Base-by-base conservation (phyloP, 2,797 vertebrate genomes). In the Gadopsis bispinosus region DNA sequence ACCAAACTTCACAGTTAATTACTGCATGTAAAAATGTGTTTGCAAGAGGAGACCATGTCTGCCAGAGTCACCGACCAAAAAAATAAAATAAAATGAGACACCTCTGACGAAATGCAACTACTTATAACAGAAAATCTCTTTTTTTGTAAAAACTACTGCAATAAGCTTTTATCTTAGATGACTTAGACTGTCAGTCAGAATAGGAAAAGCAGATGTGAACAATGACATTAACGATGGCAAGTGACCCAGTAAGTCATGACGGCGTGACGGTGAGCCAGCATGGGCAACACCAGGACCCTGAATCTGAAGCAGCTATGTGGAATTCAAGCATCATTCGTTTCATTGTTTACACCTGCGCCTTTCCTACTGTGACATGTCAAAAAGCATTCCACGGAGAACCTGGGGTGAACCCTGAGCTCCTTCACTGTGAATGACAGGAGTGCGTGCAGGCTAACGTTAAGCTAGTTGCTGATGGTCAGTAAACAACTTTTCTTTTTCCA, bases 311-410 rank as follows among this genome's bases (percentile, higher is more conserved):
- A 47, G 45, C 13, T 50, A 20, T n/a, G 69, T 47, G 26, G 43
- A 53, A 55, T 59, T 63, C 37, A 65, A 22, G 17, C 63, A 60
- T 39, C 12, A 41, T 33, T 55, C 3, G 39, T 77, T 31, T 56
- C 20, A 53, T 69, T 13, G 62, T 75, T 62, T 47, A 39, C 47
- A 66, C 31, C 12, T 39, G 33, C 33, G 35, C 16, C 14, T 75
- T 41, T 39, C 20, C n/a, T 19, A 19, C 35, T 26, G 50, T 51
- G 8, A 53, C 26, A 6, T 14, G 17, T 69, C 9, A 54, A 19
- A 55, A 35, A 70, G 19, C 6, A 10, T 3, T 31, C 4, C 41
- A 19, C 41, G 26, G 37, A 75, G 19, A 55, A 47, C 26, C 26
- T 26, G 3, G 1, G 9, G 4, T 48, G 39, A 69, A 12, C 35